Conservation (phyloP, 2,888 invertebrate genomes). For the Pachydiplax longipennis region DNA sequence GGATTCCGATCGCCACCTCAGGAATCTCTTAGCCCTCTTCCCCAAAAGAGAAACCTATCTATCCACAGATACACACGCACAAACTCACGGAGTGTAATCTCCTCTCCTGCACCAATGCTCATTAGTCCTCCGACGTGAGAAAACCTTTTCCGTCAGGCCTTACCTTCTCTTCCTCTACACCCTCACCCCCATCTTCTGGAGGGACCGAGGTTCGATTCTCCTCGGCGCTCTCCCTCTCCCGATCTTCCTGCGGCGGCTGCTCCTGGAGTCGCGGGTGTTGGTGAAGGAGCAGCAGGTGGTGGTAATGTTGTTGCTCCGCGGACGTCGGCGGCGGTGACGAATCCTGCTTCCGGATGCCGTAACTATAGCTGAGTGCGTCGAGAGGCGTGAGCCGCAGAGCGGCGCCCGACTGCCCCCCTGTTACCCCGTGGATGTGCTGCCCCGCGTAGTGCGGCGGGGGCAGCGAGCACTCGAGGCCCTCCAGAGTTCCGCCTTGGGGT, state of each 20-base stretch:
- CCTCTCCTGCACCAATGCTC: neutral
- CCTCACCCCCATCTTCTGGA: conserved; percentile 43
- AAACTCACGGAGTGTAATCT: neutral
- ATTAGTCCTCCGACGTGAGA: neutral
- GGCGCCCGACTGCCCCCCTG: neutral
- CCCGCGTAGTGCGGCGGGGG: conserved; percentile 46
- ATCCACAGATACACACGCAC: neutral
- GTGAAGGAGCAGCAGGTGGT: conserved; percentile 38
- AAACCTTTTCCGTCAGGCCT: conserved; percentile 6
- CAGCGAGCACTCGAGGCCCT: conserved; percentile 43
- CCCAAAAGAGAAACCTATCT: neutral
- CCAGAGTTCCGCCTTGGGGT: conserved; percentile 26
- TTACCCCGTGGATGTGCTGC: neutral
- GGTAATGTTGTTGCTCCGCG: conserved; percentile 3
- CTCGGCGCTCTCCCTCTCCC: conserved; percentile 52
- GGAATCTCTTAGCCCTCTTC: neutral
- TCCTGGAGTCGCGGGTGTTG: conserved; percentile 39
- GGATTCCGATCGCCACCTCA: neutral
- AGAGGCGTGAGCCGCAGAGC: conserved; percentile 4
- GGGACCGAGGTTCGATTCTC: conserved; percentile 51
- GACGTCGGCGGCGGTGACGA: neutral
- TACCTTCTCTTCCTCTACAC: conserved; percentile 20
- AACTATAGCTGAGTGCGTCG: neutral
- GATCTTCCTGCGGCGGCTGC: conserved; percentile 18
- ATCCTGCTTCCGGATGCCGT: neutral